phyloP scores from a whole-genome alignment of 2,888 invertebrate genomes.

The Ischnus inquisitorius region DNA sequence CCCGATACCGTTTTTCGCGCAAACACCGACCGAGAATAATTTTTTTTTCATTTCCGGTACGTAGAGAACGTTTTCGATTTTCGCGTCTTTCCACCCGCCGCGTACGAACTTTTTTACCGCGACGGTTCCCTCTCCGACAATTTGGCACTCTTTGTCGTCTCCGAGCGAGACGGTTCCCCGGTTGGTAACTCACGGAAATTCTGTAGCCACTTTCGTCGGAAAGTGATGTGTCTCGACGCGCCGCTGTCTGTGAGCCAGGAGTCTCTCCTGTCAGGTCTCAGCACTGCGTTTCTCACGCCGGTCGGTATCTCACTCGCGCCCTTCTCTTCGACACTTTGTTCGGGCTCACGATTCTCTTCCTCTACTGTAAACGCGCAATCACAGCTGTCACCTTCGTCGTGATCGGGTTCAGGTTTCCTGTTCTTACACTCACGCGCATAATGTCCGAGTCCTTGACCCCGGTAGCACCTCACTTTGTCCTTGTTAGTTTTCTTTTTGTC shows the following conservation, averaged over 20 bases:
- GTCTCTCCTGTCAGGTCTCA: conserved; percentile 10
- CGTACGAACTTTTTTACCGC: neutral
- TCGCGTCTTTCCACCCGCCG: neutral
- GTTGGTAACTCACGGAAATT: conserved; percentile 3
- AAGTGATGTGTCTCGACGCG: conserved; percentile 13
- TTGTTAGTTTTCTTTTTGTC: conserved; percentile 27
- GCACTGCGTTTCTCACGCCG: neutral
- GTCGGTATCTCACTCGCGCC: neutral
- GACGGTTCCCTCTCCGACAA: conserved; percentile 13
- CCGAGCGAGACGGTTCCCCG: conserved; percentile 23
- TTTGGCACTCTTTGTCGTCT: conserved; percentile 1
- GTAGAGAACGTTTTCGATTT: neutral
- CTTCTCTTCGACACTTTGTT: neutral
- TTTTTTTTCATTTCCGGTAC: neutral
- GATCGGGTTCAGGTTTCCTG: conserved; percentile 13
- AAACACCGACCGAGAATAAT: neutral
- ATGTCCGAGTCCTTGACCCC: conserved; percentile 49
- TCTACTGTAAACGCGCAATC: conserved; percentile 41
- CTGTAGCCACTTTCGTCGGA: neutral
- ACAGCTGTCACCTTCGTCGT: conserved; percentile 7
- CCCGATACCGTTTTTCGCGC: neutral
- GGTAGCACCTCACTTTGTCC: conserved; percentile 43
- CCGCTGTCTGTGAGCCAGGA: conserved; percentile 47
- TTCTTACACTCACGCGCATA: conserved; percentile 39
- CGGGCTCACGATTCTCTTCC: too few relatives aligned